phyloP scores from a whole-genome alignment of 2,888 invertebrate genomes.

The Ennomos quercinarius region DNA sequence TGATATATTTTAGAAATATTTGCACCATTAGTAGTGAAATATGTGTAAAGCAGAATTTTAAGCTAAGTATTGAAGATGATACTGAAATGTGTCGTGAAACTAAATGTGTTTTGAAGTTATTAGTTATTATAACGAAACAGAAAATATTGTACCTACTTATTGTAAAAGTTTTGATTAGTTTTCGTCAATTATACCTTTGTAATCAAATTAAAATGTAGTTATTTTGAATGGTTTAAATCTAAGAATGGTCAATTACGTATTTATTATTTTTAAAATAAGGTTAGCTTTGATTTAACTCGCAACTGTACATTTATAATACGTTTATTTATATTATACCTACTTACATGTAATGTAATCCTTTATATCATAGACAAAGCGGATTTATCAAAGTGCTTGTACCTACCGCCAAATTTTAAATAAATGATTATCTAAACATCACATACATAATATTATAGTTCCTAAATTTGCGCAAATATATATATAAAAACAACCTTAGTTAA shows the following conservation, averaged over 20 bases:
- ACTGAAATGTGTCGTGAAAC: slow-evolving; percentile 40
- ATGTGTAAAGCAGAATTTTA: slow-evolving; percentile 79
- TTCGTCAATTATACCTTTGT: slow-evolving; percentile 83
- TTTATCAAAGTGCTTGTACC: slow-evolving; percentile 33
- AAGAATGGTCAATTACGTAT: slow-evolving; percentile 83
- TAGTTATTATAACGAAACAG: slow-evolving; percentile 67
- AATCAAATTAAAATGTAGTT: slow-evolving; percentile 75
- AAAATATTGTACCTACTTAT: slow-evolving; percentile 58
- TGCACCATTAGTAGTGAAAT: slow-evolving; percentile 83
- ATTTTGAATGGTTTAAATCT: slow-evolving; percentile 81
- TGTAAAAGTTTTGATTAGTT: slow-evolving; percentile 76
- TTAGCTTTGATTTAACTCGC: slow-evolving; percentile 56
- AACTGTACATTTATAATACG: slow-evolving; percentile 41
- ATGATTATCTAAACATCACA: neutral
- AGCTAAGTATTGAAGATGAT: slow-evolving; percentile 69
- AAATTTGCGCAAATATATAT: slow-evolving; percentile 7
- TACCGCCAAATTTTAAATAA: slow-evolving; percentile 22
- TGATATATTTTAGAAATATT: slow-evolving; percentile 84
- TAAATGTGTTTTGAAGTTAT: slow-evolving; percentile 58
- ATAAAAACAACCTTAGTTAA: neutral
- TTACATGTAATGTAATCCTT: slow-evolving; percentile 6
- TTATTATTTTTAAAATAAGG: slow-evolving; percentile 72
- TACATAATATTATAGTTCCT: slow-evolving; percentile 5
- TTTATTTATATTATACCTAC: slow-evolving; percentile 10
- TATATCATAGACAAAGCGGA: neutral